Evolutionary conservation across 2,797 vertebrate species (phyloP).

Genomic region (Lagocephalus sceleratus): DNA sequence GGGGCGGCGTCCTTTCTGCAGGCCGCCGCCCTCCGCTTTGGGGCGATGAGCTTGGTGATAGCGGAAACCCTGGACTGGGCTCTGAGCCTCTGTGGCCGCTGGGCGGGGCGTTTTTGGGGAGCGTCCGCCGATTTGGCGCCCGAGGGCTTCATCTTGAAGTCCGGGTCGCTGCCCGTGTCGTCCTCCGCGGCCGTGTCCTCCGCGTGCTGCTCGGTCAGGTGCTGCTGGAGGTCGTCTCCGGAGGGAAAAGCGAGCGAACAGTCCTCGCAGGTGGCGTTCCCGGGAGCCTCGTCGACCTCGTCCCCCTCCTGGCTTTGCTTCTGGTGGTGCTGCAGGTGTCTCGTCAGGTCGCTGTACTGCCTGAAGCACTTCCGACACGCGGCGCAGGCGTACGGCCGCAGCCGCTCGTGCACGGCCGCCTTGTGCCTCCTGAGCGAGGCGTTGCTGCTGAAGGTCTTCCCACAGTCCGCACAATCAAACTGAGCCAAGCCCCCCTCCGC

Average conservation of each 20-base stretch:
- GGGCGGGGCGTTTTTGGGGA: slow-evolving; percentile 1
- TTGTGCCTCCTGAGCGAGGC: slow-evolving; percentile 46
- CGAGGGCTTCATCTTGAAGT: slow-evolving; percentile 11
- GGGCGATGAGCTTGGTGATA: slow-evolving; percentile 64
- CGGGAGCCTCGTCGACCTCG: rapidly evolving
- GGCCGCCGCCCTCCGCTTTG: slow-evolving; percentile 41
- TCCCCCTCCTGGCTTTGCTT: slow-evolving; percentile 7
- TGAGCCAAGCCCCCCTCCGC: slow-evolving; percentile 23
- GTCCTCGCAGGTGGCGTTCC: slow-evolving; percentile 49
- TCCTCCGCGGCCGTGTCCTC: slow-evolving; percentile 9
- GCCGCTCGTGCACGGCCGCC: slow-evolving; percentile 36
- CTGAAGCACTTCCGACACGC: slow-evolving; percentile 66
- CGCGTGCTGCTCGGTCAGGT: slow-evolving; percentile 55
- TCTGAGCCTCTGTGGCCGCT: slow-evolving; percentile 55
- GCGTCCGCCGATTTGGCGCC: not conserved
- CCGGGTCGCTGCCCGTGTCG: slow-evolving; percentile 26
- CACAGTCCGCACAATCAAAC: slow-evolving; percentile 43
- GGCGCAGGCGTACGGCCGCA: slow-evolving; percentile 63
- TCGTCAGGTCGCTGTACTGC: slow-evolving; percentile 60
- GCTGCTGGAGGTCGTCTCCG: slow-evolving; percentile 60
- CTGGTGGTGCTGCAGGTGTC: slow-evolving; percentile 55
- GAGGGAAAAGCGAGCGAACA: slow-evolving; percentile 59
- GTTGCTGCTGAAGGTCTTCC: slow-evolving; percentile 45
- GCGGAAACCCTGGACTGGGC: slow-evolving; percentile 58
- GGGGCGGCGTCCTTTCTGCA: slow-evolving; percentile 17